Base-by-base conservation (phyloP, 2,113 vertebrate genomes). In the Sapayoa aenigma region DNA sequence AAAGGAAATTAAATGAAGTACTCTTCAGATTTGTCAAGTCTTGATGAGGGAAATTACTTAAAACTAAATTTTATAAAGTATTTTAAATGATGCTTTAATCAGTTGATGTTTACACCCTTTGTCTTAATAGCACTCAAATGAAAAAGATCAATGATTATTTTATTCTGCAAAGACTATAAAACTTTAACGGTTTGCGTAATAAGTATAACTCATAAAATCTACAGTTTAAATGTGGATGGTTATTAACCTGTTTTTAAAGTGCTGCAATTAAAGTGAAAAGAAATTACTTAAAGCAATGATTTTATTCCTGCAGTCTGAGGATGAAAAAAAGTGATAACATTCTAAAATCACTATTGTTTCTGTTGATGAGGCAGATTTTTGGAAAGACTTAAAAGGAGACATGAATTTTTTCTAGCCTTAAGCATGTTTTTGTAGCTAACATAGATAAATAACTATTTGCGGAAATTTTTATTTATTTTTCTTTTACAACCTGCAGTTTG, bases 81-180 rank as follows among this genome's bases (percentile, higher is more conserved):
- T 94, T 95, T 97, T 95, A 97, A 97, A 88, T 94, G 97, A 96
- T 90, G 83, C 95, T 97, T 98, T 97, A 97, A 97, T 97, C 72
- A 85, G 74, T 90, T 96, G 71, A 93, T 94, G 85, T 97, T 98
- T 97, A 96, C 12, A 85, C 56, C 58, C 37, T 97, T 97, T 97
- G 95, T 97, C 92, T 97, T 97, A 97, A 95, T 91, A 96, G 90
- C 84, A 69, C 92, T 97, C 73, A 80, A 80, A 93, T 97, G 93
- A 93, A 93, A 97, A 95, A 95, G 93, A 97, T 97, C 94, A 96
- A 94, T 96, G 89, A 91, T 96, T 95, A 97, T 98, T 97, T 97
- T 97, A 93, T 95, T 95, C 93, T 96, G 68, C 65, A 92, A 92
- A 96, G 86, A 82, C 90, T 95, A 87, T 97, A 96, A 97, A 94